Evolutionary conservation across 1,140 invertebrate species (phyloP).

Genomic region (Papilio polyxenes): DNA sequence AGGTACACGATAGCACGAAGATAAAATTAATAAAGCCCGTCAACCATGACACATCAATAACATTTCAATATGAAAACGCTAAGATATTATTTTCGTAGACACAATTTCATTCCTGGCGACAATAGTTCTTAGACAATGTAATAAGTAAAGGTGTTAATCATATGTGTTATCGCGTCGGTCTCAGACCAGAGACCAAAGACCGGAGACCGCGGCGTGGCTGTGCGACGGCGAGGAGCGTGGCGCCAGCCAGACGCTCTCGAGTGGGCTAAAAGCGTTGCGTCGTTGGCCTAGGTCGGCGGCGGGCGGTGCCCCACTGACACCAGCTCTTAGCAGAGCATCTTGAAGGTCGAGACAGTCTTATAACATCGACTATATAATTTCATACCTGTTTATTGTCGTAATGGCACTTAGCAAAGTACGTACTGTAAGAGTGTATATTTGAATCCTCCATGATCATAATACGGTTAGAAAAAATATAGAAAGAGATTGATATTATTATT

Average conservation of each 20-base stretch:
- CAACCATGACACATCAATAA: no score
- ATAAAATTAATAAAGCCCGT: not conserved
- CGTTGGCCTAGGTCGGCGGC: conserved; percentile 32
- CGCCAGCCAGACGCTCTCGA: conserved; percentile 24
- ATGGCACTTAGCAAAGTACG: not conserved
- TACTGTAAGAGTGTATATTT: not conserved
- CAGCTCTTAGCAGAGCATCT: conserved; percentile 16
- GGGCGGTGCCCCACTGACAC: conserved; percentile 22
- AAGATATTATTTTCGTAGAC: not conserved
- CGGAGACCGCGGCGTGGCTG: not conserved
- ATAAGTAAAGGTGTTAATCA: no score
- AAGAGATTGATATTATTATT: not conserved
- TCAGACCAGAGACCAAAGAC: not conserved
- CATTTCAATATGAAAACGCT: not conserved
- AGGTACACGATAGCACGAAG: not conserved
- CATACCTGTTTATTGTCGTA: not conserved
- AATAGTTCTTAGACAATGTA: not conserved
- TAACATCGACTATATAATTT: not conserved
- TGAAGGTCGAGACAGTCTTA: conserved; percentile 8
- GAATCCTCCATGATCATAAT: not conserved
- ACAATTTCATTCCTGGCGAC: not conserved
- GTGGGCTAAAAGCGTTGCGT: conserved; percentile 29
- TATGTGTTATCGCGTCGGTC: not conserved
- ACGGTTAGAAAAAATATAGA: not conserved
- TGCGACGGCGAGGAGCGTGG: not conserved